Evolutionary conservation across 1,140 invertebrate genomes (phyloP), one percentile per base, ranked within the genome.

Genomic region (Drosophila nebulosa): DNA sequence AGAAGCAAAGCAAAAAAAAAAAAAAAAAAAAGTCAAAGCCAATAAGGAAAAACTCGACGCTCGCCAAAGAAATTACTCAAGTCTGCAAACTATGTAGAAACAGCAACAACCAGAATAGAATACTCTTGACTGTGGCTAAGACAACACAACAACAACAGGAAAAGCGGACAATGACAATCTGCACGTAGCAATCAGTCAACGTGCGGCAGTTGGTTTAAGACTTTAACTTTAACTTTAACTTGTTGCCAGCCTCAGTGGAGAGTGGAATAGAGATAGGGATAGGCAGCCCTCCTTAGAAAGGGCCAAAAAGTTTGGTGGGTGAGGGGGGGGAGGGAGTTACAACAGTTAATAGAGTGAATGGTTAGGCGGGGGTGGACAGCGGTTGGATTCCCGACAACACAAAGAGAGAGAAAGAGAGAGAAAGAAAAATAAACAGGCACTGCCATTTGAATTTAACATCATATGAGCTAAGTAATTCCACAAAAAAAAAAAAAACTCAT

Each of bases 131-230:
- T 69, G 65, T 59, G 64, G 59, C 60, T 64, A 73, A 46, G 64
- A 52, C 55, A 64, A 14, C 53, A 16, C 35, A 57, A 57, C 52
- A 64, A 84, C 67, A 46, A 46, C 39, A 46, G 39, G 39, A 79
- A 73, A 68, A 69, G 70, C 74, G 81, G 81, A 86, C 81, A 86
- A 86, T 89, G 85, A 79, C 85, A 85, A 89, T 81, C 86, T 86
- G 77, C 85, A 89, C 70, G 85, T 80, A 85, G 78, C 78, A 89
- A 89, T 85, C 80, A 86, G 80, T 89, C 83, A 88, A 88, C 84
- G 83, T 85, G 81, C 78, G 83, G 84, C 84, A 88, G 83, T 83
- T 83, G 84, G 83, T 75, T 86, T 86, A 81, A 36, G 22, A 78
- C 81, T 32, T n/a, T n/a, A n/a, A n/a, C n/a, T 36, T 39, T 39